Percentiles rank a stretch among this genome's conserved stretches.
Evolutionary conservation across 2,113 vertebrate genomes (phyloP).

Genomic region (Fregetta grallaria): DNA sequence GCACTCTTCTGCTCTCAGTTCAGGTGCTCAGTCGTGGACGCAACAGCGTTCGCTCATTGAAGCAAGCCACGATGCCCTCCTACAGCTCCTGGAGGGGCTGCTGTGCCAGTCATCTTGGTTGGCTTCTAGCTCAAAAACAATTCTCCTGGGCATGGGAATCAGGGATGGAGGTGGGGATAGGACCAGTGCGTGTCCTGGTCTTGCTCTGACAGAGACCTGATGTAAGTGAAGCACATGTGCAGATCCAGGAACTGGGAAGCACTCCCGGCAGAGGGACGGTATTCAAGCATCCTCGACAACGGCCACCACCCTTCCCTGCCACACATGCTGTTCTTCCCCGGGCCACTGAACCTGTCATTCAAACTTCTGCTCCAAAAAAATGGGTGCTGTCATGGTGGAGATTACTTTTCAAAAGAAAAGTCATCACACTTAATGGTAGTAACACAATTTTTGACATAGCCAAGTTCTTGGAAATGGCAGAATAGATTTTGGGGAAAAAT

Average conservation of each 20-base stretch:
- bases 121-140: neutral
- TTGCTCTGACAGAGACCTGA: neutral
- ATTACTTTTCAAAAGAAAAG: neutral
- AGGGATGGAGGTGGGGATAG: neutral
- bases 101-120: neutral
- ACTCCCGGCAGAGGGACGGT: neutral
- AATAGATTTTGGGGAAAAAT: neutral
- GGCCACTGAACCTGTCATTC: neutral
- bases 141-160: neutral
- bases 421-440: neutral
- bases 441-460: neutral
- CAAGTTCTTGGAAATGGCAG: neutral
- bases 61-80: fast-evolving
- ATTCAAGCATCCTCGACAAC: neutral
- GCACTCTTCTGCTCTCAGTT: neutral
- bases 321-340: fast-evolving
- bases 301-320: neutral
- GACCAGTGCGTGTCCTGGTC: neutral
- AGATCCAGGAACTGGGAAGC: neutral
- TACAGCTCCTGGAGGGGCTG: neutral
- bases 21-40: neutral
- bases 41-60: neutral
- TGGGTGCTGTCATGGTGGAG: neutral
- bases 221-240: neutral
- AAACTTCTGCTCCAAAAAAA: neutral